Base-by-base conservation (phyloP, 1,140 invertebrate genomes). In the Steinernema feltiae region DNA sequence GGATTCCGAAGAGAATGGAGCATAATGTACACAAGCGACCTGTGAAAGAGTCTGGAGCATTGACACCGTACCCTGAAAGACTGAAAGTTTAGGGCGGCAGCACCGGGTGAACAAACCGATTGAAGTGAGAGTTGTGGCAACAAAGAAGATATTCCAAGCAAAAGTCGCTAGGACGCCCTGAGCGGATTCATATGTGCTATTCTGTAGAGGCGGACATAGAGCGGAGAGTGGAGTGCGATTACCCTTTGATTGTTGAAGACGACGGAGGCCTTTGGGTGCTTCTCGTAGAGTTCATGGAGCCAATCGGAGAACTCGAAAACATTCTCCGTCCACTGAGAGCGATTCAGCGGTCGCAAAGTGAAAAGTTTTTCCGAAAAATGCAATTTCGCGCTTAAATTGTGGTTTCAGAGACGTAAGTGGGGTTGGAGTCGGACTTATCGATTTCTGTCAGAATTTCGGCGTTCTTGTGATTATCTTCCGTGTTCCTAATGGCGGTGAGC, bases 111-210 rank as follows among this genome's bases (percentile, higher is more conserved):
- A n/a, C n/a, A n/a, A n/a, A 81, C 70, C 70, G 29, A 75, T 82
- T 17, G 85, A 83, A 30, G 85, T 84, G 1, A 85, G 74, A 32
- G 84, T 85, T 1, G 84, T 86, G 17, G 81, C 78, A 24, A 80
- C 75, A 63, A 85, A 85, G 46, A 85, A 85, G 17, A 85, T 46
- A 70, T 86, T 86, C 76, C 82, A 85, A 17, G 80, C 82, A 3
- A 84, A 70, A 53, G 80, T 85, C 24, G 79, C 75, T 1, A 80
- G 32, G 7, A 78, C 73, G 24, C 78, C 79, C 30, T 63, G 69
- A 53, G 35, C 30, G 15, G 78, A 30, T 15, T 15, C 35, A 35
- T 78, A 21, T 29, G 32, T 48, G 29, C 70, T 77, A 27, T 76
- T 24, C 75, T 77, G 1, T 1, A 76, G 35, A 27, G 15, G 69